phyloP scores from a whole-genome alignment of 2,797 vertebrate genomes.

The Poecilia gillii region DNA sequence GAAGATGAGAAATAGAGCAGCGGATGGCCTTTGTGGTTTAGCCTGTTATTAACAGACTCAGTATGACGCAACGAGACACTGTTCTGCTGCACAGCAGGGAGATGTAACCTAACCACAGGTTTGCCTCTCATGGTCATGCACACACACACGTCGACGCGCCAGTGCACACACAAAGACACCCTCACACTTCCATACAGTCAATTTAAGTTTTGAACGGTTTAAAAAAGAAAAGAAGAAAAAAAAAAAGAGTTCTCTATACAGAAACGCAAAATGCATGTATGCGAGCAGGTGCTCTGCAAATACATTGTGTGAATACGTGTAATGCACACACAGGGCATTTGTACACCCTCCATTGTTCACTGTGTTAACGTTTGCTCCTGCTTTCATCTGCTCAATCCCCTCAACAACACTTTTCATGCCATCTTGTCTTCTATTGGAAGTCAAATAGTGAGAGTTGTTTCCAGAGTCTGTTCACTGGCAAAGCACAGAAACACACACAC shows the following conservation, averaged over 20 bases:
- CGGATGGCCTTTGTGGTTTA: constrained; percentile 77
- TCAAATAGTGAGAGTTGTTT: constrained; percentile 42
- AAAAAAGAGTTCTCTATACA: constrained; percentile 6
- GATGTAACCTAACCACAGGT: constrained; percentile 80
- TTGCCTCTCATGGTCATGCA: constrained; percentile 62
- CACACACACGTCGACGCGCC: background rate
- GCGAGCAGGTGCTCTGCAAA: constrained; percentile 4
- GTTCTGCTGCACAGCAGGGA: constrained; percentile 74
- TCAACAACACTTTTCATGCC: constrained; percentile 22
- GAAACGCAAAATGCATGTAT: constrained; percentile 16
- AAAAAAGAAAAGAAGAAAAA: too few species aligned
- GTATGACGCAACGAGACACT: constrained; percentile 76
- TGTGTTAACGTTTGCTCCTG: constrained; percentile 15
- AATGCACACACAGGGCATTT: constrained; percentile 28
- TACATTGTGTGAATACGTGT: constrained; percentile 4
- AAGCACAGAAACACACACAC: constrained; percentile 8
- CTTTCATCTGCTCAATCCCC: constrained; percentile 18
- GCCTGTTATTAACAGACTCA: constrained; percentile 79
- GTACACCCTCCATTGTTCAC: constrained; percentile 14
- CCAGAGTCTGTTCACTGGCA: constrained; percentile 35
- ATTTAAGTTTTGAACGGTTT: background rate
- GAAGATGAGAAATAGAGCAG: constrained; percentile 71
- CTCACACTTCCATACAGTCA: constrained; percentile 23
- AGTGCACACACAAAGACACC: constrained; percentile 8
- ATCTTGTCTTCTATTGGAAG: constrained; percentile 18